Percentiles rank a stretch among this genome's conserved stretches.
Evolutionary conservation across 2,888 invertebrate genomes (phyloP).

Genomic region (Melitaea athalia): DNA sequence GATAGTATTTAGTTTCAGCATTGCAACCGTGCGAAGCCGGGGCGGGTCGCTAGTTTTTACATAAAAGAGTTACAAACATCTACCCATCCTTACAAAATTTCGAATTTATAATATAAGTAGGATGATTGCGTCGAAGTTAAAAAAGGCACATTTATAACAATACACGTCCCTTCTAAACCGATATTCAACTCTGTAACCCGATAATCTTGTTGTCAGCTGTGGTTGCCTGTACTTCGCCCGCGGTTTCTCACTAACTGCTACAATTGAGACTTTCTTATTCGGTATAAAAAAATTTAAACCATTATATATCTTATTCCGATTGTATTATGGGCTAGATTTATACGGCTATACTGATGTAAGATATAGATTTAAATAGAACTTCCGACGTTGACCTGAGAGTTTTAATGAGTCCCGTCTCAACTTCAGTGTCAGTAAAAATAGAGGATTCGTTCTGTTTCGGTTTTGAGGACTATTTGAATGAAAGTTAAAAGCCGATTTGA

Average conservation of each 20-base stretch:
- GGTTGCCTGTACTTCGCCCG: constrained; percentile 40
- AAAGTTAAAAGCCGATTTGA: constrained; percentile 16
- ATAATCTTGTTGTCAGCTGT: constrained; percentile 46
- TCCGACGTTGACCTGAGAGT: constrained; percentile 30
- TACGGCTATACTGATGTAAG: constrained; percentile 8
- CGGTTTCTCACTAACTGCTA: constrained; percentile 38
- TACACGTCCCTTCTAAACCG: constrained; percentile 36
- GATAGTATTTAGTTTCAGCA: too few species aligned
- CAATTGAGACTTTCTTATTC: constrained; percentile 38
- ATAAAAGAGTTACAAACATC: too few species aligned
- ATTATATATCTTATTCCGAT: constrained; percentile 23
- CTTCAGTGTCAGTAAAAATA: constrained; percentile 32
- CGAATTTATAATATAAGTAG: too few species aligned
- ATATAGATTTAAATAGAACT: constrained; percentile 26
- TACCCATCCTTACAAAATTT: too few species aligned
- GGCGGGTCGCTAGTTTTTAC: too few species aligned
- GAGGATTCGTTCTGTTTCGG: constrained; percentile 18
- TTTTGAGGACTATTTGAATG: constrained; percentile 11
- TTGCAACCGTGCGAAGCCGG: too few species aligned
- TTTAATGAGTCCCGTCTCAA: constrained; percentile 37
- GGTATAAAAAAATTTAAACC: constrained; percentile 14
- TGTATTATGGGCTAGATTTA: constrained; percentile 21
- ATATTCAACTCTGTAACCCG: constrained; percentile 42
- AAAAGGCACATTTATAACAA: constrained; percentile 39
- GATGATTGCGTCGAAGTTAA: neutral